These are phyloP conservation scores for Zaprionus ghesquierei DNA, from an alignment of 1,140 invertebrate species.

Conservation along the genomic window DNA sequence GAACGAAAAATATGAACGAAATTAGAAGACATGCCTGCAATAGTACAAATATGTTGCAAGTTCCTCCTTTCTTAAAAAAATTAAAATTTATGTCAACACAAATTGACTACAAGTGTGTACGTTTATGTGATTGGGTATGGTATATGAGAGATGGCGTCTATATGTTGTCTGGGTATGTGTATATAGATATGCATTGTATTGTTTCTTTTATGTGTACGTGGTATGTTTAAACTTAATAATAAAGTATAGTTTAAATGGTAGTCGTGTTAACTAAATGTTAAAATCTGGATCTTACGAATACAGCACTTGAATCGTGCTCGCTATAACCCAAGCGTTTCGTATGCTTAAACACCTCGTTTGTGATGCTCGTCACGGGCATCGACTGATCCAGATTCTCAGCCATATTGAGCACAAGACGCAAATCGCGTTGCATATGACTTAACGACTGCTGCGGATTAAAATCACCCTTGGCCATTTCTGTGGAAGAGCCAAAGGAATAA, in stretches of 20 bases:
- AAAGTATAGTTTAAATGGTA: conserved; percentile 78
- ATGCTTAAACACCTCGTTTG: conserved; percentile 98
- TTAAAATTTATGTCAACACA: not conserved
- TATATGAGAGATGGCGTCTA: conserved; percentile 18
- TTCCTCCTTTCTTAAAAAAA: not conserved
- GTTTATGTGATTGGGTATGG: conserved; percentile 17
- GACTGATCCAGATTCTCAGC: conserved; percentile 95
- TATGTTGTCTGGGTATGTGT: conserved; percentile 14
- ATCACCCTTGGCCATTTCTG: conserved; percentile 92
- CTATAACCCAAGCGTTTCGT: conserved; percentile 96
- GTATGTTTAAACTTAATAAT: conserved; percentile 74
- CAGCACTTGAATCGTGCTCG: conserved; percentile 95
- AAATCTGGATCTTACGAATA: conserved; percentile 94
- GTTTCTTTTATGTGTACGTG: not conserved
- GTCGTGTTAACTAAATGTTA: conserved; percentile 84
- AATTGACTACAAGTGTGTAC: not conserved
- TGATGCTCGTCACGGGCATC: conserved; percentile 93
- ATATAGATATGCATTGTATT: conserved; percentile 1
- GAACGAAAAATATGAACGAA: conserved; percentile 29
- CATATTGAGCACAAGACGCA: conserved; percentile 92
- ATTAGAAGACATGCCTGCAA: conserved; percentile 33
- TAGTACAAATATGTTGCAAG: conserved; percentile 7
- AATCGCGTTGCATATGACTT: conserved; percentile 97
- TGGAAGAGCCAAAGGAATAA: conserved; percentile 23
- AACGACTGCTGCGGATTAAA: conserved; percentile 92